Evolutionary conservation across 2,113 vertebrate species (phyloP), one percentile per base, ranked within the genome.

Genomic region (Mixornis gularis): DNA sequence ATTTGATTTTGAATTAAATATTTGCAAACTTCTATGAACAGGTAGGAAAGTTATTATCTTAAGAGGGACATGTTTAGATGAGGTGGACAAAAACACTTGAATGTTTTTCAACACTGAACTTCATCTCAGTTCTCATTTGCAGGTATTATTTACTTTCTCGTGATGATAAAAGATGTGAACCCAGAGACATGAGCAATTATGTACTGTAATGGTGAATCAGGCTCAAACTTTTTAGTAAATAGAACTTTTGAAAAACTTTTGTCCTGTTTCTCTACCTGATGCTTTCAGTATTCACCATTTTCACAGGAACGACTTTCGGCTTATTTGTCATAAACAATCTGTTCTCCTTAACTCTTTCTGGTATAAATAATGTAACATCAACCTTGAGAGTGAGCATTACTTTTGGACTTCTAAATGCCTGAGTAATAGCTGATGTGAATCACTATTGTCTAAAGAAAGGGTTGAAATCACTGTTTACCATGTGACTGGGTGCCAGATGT

Each of bases 41-140:
- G 56, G n/a, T 26, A 80, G 76, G 46, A 87, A 90, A 92, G 40
- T 83, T 92, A 70, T 85, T 94, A 94, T 86, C 79, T 86, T 79
- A n/a, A 94, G 85, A 93, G 77, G 41, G n/a, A 90, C 92, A 80
- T 70, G 18, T 87, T 96, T 91, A 85, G 59, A 90, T 60, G 77
- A 90, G 60, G 13, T 53, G 80, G 68, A 84, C 86, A 92, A 85
- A 72, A 71, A 84, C 36, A 17, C 24, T 63, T 92, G 83, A 84
- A 89, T 71, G 18, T 84, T 95, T 95, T 95, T 87, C 91, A 93
- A 56, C n/a, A 66, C 26, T 63, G 72, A 90, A 90, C 21, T 52
- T 79, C 22, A 88, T 80, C 89, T 90, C 79, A 74, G 38, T 74
- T 90, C 63, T 90, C 4, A 4, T 80, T 84, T 73, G 79, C 77